These are phyloP conservation scores for Neosilurus hyrtlii DNA, from an alignment of 2,797 vertebrate genomes.

Conservation along the genomic window DNA sequence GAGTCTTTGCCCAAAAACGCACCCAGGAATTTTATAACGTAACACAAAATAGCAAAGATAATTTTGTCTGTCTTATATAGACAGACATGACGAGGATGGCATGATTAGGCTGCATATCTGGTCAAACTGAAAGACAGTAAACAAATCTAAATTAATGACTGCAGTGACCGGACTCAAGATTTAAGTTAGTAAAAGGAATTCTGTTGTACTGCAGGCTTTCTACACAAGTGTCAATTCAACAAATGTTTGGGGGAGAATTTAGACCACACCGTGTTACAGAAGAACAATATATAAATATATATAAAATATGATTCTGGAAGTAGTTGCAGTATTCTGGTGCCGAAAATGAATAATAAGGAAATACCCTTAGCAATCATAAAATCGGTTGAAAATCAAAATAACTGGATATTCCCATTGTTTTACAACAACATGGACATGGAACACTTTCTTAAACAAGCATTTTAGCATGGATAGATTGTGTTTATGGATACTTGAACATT, in stretches of 20 bases:
- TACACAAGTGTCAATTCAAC: not conserved
- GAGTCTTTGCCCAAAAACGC: not conserved
- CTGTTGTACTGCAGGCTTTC: not conserved
- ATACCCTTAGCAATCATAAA: no score
- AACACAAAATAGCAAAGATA: not conserved
- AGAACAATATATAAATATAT: not conserved
- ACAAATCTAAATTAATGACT: not conserved
- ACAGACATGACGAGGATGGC: no score
- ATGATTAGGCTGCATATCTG: not conserved
- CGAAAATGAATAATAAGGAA: no score
- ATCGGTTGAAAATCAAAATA: no score
- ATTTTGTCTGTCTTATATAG: not conserved
- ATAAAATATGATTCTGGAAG: no score
- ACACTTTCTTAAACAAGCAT: no score
- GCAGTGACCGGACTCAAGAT: not conserved
- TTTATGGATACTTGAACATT: no score
- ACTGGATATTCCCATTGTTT: no score
- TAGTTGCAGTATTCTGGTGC: no score
- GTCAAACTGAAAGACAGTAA: not conserved
- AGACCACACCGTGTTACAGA: not conserved
- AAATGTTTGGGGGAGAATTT: not conserved
- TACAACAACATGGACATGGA: no score
- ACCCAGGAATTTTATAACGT: not conserved
- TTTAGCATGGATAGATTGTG: no score
- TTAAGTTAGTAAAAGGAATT: not conserved